These are phyloP conservation scores for Macrotis lagotis DNA, from an alignment of 2,113 vertebrate species.

Conservation along the genomic window DNA sequence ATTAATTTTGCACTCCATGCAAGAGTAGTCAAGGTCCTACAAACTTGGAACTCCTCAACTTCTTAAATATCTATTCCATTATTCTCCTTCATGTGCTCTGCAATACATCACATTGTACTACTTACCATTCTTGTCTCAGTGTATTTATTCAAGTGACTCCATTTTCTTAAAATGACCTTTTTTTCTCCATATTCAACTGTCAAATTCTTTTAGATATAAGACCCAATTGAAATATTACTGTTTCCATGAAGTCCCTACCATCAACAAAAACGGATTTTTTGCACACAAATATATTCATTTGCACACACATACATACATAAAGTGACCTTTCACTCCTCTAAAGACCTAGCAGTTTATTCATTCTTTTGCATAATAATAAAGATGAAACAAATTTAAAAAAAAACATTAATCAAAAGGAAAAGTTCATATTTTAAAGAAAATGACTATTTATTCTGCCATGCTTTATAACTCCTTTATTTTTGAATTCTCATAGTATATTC, in stretches of 20 bases:
- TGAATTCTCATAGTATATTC: neutral
- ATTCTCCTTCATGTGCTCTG: neutral
- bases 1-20: neutral
- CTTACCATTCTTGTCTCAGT: neutral
- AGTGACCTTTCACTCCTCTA: neutral
- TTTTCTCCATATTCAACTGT: neutral
- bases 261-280: neutral
- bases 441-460: neutral
- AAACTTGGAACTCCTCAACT: neutral
- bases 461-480: neutral
- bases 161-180: neutral
- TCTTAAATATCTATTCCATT: neutral
- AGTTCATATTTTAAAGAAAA: neutral
- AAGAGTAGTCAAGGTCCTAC: neutral
- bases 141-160: neutral
- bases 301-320: neutral
- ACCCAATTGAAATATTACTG: neutral
- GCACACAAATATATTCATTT: neutral
- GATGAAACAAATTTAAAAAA: neutral
- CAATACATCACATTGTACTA: neutral
- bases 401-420: neutral
- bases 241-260: neutral
- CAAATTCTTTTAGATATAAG: neutral
- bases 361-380: neutral
- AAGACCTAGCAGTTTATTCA: neutral